phyloP scores from a whole-genome alignment of 2,113 vertebrate species.

The Rhinichthys klamathensis region DNA sequence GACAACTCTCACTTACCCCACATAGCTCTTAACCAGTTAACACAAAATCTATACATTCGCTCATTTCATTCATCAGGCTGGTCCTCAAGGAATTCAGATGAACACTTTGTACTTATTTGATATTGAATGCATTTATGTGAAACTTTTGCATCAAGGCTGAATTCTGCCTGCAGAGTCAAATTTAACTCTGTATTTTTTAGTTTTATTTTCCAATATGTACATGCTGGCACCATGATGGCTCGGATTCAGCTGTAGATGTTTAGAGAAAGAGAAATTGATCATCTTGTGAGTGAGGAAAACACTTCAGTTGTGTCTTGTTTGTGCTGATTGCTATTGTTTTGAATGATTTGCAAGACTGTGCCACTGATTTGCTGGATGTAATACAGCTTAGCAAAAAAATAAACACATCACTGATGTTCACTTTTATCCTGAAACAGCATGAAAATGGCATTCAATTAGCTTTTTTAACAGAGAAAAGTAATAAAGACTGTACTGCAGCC shows the following conservation, averaged over 20 bases:
- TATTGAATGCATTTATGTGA: not conserved
- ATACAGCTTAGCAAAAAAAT: slow-evolving; percentile 12
- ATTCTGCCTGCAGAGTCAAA: not conserved
- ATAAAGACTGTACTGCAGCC: not conserved
- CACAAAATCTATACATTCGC: slow-evolving; percentile 28
- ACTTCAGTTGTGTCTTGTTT: not conserved
- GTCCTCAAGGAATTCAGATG: not conserved
- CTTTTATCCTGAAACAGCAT: not conserved
- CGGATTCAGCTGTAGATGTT: not conserved
- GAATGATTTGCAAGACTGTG: slow-evolving; percentile 18
- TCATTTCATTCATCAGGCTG: not conserved
- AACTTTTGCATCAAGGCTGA: not conserved
- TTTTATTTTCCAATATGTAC: not conserved
- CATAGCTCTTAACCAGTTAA: slow-evolving; percentile 25
- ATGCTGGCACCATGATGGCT: not conserved
- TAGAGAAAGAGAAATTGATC: not conserved
- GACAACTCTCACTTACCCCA: slow-evolving; percentile 26
- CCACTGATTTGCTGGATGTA: slow-evolving; percentile 28
- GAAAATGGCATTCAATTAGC: slow-evolving; percentile 27
- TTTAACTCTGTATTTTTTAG: not conserved
- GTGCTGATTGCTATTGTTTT: slow-evolving; percentile 31
- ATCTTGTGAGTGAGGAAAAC: not conserved
- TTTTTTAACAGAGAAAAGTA: not conserved
- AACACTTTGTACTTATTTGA: not conserved
- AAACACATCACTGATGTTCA: slow-evolving; percentile 19